phyloP scores from a whole-genome alignment of 2,888 invertebrate genomes.

The Caenorhabditis uteleia region DNA sequence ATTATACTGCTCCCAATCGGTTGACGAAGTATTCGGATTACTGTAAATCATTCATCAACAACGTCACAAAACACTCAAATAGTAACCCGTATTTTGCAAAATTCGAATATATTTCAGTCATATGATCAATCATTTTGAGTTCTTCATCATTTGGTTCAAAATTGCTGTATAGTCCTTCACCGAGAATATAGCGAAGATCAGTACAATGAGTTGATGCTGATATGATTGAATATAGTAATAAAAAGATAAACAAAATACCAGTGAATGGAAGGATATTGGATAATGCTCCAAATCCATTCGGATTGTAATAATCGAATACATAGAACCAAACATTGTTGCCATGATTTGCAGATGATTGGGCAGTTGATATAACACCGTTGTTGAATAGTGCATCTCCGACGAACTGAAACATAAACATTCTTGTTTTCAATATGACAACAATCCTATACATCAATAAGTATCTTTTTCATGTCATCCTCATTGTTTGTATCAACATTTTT shows the following conservation, averaged over 20 bases:
- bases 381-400: conserved; percentile 33
- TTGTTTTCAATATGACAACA: conserved; percentile 18
- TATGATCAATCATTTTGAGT: conserved; percentile 41
- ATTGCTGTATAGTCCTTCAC: conserved; percentile 47
- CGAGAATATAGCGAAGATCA: conserved; percentile 52
- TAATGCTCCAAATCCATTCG: conserved; percentile 39
- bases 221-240: not conserved
- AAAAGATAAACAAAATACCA: too few relatives aligned
- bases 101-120: conserved; percentile 46
- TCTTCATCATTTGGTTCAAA: conserved; percentile 47
- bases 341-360: conserved; percentile 17
- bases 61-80: not conserved
- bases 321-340: conserved; percentile 45
- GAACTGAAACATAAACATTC: conserved; percentile 23
- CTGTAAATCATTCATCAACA: not conserved
- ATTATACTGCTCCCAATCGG: conserved; percentile 14
- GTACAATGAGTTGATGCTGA: conserved; percentile 46
- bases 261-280: conserved; percentile 39
- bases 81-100: conserved; percentile 51
- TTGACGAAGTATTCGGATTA: conserved; percentile 9
- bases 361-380: conserved; percentile 21
- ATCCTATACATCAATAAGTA: conserved; percentile 11
- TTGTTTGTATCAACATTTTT: conserved; percentile 15
- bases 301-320: conserved; percentile 43
- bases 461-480: conserved; percentile 3